phyloP scores from a whole-genome alignment of 2,113 vertebrate species.

The Perca fluviatilis region DNA sequence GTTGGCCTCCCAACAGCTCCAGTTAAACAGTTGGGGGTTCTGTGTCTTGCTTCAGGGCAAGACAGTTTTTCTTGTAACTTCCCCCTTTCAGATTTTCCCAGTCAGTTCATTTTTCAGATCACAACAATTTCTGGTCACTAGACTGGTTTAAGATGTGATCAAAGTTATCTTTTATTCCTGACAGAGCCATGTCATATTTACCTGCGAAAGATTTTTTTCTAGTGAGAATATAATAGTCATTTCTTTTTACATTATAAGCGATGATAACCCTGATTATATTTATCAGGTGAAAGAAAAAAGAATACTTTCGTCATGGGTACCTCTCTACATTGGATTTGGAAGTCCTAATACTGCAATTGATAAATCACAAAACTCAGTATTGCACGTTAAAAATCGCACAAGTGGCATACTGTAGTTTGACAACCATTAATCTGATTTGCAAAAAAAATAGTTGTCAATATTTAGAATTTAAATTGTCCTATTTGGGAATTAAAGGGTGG shows the following conservation, averaged over 20 bases:
- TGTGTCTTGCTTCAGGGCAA: conserved; percentile 28
- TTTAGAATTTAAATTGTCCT: conserved; percentile 6
- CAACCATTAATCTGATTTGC: not conserved
- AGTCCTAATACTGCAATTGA: not conserved
- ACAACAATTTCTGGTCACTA: conserved; percentile 2
- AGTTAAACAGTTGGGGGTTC: conserved; percentile 1
- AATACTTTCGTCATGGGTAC: not conserved
- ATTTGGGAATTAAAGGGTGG: not conserved
- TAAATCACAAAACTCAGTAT: not conserved
- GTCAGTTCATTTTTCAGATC: conserved; percentile 9
- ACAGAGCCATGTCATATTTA: not conserved
- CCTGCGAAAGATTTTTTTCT: not conserved
- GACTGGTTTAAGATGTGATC: conserved; percentile 10
- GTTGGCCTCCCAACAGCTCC: conserved; percentile 18
- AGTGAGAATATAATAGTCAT: not conserved
- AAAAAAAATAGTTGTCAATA: not conserved
- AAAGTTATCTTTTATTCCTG: not conserved
- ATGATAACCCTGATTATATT: not conserved
- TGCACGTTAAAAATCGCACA: not conserved
- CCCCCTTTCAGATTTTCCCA: conserved; percentile 9
- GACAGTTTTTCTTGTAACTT: conserved; percentile 20
- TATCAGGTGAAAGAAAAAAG: not conserved
- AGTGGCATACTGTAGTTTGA: not conserved
- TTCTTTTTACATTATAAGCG: not conserved
- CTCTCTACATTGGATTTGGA: not conserved